Evolutionary conservation across 2,113 vertebrate species (phyloP).

Genomic region (Chrysemys picta): DNA sequence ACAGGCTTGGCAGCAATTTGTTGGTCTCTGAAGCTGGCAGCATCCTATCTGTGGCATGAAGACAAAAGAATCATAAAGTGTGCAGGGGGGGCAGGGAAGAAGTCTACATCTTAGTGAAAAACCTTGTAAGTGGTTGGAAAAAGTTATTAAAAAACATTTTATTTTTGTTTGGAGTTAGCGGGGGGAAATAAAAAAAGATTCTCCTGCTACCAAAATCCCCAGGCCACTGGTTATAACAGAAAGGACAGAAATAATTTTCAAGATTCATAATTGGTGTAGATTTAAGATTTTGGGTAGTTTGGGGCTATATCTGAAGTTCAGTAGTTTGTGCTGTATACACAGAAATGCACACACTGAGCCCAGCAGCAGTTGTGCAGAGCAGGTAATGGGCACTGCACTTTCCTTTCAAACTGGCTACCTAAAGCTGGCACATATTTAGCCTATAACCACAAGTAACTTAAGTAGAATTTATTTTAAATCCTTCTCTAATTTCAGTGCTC

Average conservation of each 20-base stretch:
- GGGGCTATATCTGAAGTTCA: neutral
- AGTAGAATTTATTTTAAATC: neutral
- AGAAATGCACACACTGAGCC: neutral
- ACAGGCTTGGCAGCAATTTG: slow-evolving; percentile 68
- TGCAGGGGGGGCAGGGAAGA: slow-evolving; percentile 37
- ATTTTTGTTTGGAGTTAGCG: neutral
- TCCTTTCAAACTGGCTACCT: neutral
- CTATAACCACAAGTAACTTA: neutral
- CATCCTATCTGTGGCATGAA: slow-evolving; percentile 72
- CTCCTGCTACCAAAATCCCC: neutral
- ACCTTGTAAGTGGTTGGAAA: slow-evolving; percentile 63
- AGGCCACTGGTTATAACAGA: neutral
- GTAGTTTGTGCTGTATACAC: slow-evolving; percentile 2
- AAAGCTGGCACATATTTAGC: neutral
- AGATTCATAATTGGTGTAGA: neutral
- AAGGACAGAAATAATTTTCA: neutral
- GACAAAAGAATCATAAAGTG: slow-evolving; percentile 71
- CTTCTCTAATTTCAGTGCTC: neutral
- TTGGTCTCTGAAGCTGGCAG: slow-evolving; percentile 72
- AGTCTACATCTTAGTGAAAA: slow-evolving; percentile 73
- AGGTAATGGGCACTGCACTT: neutral
- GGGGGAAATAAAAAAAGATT: neutral
- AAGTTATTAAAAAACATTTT: slow-evolving; percentile 62
- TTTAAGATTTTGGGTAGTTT: slow-evolving; percentile 1
- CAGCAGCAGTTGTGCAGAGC: neutral